Evolutionary conservation across 2,113 vertebrate genomes (phyloP), one percentile per base, ranked within the genome.

Genomic region (Semnornis frantzii): DNA sequence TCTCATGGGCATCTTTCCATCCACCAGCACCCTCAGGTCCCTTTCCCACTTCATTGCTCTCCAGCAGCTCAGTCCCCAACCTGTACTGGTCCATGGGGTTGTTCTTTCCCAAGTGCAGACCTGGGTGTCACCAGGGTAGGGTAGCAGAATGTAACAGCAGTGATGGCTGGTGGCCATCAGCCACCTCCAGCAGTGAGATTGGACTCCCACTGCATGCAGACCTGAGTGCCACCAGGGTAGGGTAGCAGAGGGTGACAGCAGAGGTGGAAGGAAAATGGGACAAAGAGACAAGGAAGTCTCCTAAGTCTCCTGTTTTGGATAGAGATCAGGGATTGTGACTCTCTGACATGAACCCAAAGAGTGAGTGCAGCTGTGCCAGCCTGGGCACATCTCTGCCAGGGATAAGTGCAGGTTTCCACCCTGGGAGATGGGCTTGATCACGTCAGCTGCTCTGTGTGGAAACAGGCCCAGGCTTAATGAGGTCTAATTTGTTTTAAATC

Each of bases 401-500:
- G 64, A 58, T 7, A 76, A 42, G 20, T 14, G 16, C 1, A 0
- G 52, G 85, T 85, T 95, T 77, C 74, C 77, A 20, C 21, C 25
- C 66, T 62, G 1, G 4, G 42, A 39, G 55, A 82, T 44, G 27
- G 16, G 62, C 42, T 93, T 76, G 69, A 80, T 80, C 69, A 62
- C 30, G 48, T 92, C 87, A 70, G 34, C 52, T 72, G 84, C n/a
- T 48, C 90, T 92, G 18, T 52, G 55, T 79, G 39, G 92, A 92
- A 94, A 62, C 39, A 84, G 82, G 88, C 72, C 80, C 69, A 50
- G 8, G 27, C 54, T 96, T 96, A 95, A 95, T 90, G 93, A 94
- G 82, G 76, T 90, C 93, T 94, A 95, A 96, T 95, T 94, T 91
- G 87, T 93, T 97, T 96, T 89, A 95, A 95, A 96, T 93, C 62